Percentiles rank a stretch among this genome's conserved stretches.
These are phyloP conservation scores for Aplodontia rufa DNA, from an alignment of 2,113 vertebrate genomes.

Conservation along the genomic window DNA sequence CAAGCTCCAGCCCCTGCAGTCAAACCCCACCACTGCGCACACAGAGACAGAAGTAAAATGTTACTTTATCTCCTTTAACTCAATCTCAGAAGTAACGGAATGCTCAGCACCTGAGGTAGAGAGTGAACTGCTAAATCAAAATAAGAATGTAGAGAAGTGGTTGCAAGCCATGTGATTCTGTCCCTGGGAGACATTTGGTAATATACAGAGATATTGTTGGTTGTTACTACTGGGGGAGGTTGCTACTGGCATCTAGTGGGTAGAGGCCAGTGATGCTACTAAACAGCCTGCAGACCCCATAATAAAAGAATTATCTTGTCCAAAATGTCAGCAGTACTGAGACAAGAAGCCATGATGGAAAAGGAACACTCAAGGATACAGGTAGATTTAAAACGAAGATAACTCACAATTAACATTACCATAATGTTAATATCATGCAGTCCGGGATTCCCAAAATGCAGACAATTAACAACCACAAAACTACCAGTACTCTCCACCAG, in stretches of 20 bases:
- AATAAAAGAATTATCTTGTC: background rate
- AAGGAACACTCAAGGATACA: background rate
- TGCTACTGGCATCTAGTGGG: background rate
- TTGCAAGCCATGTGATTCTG: background rate
- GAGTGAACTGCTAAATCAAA: background rate
- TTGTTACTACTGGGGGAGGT: background rate
- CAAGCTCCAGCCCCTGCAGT: background rate
- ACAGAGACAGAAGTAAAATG: background rate
- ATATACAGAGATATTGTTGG: background rate
- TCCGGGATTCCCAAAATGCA: background rate
- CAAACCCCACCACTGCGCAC: background rate
- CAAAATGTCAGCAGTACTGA: background rate
- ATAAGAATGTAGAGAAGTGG: background rate
- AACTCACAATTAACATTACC: background rate
- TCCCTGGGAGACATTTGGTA: background rate
- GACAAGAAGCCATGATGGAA: background rate
- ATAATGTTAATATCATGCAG: background rate
- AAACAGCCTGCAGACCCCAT: background rate
- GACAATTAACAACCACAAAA: background rate
- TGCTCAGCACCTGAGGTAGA: background rate
- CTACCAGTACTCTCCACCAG: background rate
- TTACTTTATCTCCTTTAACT: background rate
- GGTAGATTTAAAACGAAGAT: background rate
- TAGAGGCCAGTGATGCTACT: background rate
- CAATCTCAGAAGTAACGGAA: conserved; percentile 29